Evolutionary conservation across 1,140 invertebrate genomes (phyloP), one percentile per base, ranked within the genome.

Genomic region (Thalassaphorura encarpata): DNA sequence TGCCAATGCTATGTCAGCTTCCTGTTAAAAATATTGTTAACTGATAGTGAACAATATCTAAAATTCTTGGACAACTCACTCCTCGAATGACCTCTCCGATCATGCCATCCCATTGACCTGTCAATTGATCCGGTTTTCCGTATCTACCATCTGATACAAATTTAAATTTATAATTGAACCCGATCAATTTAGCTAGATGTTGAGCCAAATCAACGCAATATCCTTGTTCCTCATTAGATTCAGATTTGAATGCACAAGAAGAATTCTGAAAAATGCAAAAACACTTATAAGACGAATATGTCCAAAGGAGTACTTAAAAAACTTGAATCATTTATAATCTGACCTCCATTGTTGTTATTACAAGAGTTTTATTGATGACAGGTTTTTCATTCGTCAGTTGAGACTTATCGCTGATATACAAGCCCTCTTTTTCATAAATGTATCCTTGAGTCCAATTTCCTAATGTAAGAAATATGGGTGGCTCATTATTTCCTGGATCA

Each of bases 51-150:
- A 47, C 11, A 47, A 54, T 43, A 23, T 36, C 6, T 28, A 26
- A 27, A 26, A 43, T n/a, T 29, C 19, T 54, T 21, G 18, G 28
- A 36, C 16, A 18, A 51, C 54, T 49, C 59, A 64, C 62, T 15
- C 62, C 57, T 43, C 63, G 42, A 13, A 57, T 54, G 21, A 64
- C 24, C 45, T 64, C 63, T 15, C 63, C 63, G 23, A 64, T 62
- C 54, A 64, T 57, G n/a, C 63, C 63, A 47, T 64, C 60, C 63
- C 63, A 64, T 24, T 58, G 52, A 1, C 60, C 57, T 8, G 61
- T 62, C 1, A 59, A 21, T 23, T 56, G 40, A 42, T 61, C 58
- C 11, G 51, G 53, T 42, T 57, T 55, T 16, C 63, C 63, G 43
- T 64, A 64, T 8, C 55, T 33, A 28, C 54, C 56, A 46, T 64